Percentiles rank a stretch among this genome's conserved stretches.
These are phyloP conservation scores for Pristionchus mayeri DNA, from an alignment of 2,888 invertebrate genomes.

Conservation along the genomic window DNA sequence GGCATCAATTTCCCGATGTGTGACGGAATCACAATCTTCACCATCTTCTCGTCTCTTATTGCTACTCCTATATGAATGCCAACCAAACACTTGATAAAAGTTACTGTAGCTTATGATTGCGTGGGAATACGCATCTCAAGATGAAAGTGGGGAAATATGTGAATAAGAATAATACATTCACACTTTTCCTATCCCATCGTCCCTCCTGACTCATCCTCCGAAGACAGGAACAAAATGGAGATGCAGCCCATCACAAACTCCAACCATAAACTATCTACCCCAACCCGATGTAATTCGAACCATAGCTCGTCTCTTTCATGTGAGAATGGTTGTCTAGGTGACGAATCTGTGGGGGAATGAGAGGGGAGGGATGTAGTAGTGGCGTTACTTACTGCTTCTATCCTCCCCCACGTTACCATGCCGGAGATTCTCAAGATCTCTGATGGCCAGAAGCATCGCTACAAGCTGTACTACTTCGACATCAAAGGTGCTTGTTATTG, in stretches of 20 bases:
- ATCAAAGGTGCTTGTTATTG: conserved; percentile 44
- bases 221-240: too few relatives aligned
- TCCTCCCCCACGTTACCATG: background rate
- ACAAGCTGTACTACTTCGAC: conserved; percentile 46
- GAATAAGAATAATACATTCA: too few relatives aligned
- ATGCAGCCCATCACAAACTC: too few relatives aligned
- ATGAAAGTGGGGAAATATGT: too few relatives aligned
- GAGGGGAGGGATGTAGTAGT: background rate
- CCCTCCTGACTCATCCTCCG: too few relatives aligned
- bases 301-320: too few relatives aligned
- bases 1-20: too few relatives aligned
- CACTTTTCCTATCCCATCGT: too few relatives aligned
- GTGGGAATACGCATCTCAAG: background rate
- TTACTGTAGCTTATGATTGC: background rate
- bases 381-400: background rate
- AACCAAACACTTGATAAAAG: background rate
- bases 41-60: background rate
- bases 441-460: conserved; percentile 39
- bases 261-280: too few relatives aligned
- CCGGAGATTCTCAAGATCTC: conserved; percentile 40
- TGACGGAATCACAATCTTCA: background rate
- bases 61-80: background rate
- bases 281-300: conserved; percentile 39
- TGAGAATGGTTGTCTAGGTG: background rate
- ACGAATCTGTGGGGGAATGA: conserved; percentile 5